Evolutionary conservation across 1,140 invertebrate genomes (phyloP), one percentile per base, ranked within the genome.

Genomic region (Conopomorpha cramerella): DNA sequence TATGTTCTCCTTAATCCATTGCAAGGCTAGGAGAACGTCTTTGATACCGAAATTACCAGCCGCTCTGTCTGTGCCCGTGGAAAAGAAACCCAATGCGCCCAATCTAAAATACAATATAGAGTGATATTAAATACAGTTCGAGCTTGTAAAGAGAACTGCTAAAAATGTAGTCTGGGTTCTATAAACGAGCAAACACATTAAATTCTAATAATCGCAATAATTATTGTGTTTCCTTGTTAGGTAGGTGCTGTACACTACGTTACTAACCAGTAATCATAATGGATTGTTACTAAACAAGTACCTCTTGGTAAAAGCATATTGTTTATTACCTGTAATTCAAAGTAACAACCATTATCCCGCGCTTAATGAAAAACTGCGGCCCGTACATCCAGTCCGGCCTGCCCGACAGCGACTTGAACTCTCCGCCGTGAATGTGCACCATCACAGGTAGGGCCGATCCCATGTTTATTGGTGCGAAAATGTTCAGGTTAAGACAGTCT

Each of bases 1-100:
- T 1, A 90, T 87, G 45, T 91, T 88, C 23, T 82, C 65, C 15
- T 83, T 77, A 2, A 90, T 80, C 89, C 90, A 92, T 49, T 82
- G 74, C 17, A 91, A 70, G 0, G 84, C 82, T 34, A 83, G 65
- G 8, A 81, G 57, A 51, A 90, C 85, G 64, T 92, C 90, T 48
- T 86, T 86, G 26, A 91, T 50, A 1, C 84, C 88, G 40, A 81
- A 78, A 55, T 91, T 90, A 8, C 88, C 88, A 1, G 85, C 78
- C 15, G 78, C 76, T 12, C 77, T 62, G 2, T 77, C 43, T 27
- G 81, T 82, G 25, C 81, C 82, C 0, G 82, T 84, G 43, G 81
- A 84, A 3, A 89, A 54, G 45, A 88, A 89, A 28, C 86, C 86
- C 8, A 88, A 35, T 1, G 84, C 80, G 16, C 88, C 85, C 28